Conservation (phyloP, 1,140 invertebrate genomes). For the Drosophila oshimai region DNA sequence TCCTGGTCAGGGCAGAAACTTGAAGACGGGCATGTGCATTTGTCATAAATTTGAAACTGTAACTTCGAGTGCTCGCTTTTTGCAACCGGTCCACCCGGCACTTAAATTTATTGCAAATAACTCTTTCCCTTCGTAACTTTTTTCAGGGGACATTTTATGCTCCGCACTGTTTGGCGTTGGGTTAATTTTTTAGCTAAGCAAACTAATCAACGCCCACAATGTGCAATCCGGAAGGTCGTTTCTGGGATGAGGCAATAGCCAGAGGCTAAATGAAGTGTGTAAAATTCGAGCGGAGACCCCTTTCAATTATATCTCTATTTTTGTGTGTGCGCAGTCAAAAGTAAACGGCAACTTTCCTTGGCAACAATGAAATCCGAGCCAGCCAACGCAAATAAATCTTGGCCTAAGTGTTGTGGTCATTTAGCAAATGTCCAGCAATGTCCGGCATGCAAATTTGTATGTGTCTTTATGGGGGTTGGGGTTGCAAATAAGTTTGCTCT, state of each 20-base stretch:
- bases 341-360: conserved; percentile 69
- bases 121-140: conserved; percentile 49
- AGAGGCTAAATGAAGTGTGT: conserved; percentile 75
- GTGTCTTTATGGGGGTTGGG: conserved; percentile 3
- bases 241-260: conserved; percentile 31
- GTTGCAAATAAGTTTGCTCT: conserved; percentile 15
- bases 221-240: conserved; percentile 26
- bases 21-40: conserved; percentile 73
- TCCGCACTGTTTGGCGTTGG: conserved; percentile 9
- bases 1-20: conserved; percentile 56
- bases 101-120: conserved; percentile 80
- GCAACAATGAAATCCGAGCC: conserved; percentile 50
- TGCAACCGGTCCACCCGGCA: conserved; percentile 35
- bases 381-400: conserved; percentile 52
- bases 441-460: conserved; percentile 72
- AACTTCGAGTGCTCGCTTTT: conserved; percentile 52
- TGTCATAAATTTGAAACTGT: conserved; percentile 81
- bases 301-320: conserved; percentile 33
- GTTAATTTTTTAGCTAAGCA: conserved; percentile 60
- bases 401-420: conserved; percentile 78
- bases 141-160: conserved; percentile 35
- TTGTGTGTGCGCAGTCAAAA: conserved; percentile 56
- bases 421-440: conserved; percentile 74
- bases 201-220: conserved; percentile 75
- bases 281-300: conserved; percentile 28